A percentile compares a stretch with the other conserved stretches of the same genome.
Conservation (phyloP, 1,140 invertebrate species). For the Nephotettix cincticeps region DNA sequence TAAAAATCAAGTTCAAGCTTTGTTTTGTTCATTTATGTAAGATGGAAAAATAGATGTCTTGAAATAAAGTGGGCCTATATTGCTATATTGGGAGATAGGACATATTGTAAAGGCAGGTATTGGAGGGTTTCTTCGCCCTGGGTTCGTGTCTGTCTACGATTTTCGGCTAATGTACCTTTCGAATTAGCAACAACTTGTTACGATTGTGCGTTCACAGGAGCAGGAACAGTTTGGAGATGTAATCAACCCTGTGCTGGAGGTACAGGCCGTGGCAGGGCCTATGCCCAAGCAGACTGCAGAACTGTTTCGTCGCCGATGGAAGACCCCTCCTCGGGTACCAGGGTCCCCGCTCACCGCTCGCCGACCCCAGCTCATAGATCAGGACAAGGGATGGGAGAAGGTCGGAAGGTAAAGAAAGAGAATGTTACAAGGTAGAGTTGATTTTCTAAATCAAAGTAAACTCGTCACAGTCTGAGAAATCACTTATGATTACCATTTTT, state of each 20-base stretch:
- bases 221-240: slow-evolving; percentile 48
- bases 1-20: no score
- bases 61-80: no score
- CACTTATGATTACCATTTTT: no score
- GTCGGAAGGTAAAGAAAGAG: slow-evolving; percentile 78
- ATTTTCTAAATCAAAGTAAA: no score
- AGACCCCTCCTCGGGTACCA: slow-evolving; percentile 65
- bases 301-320: slow-evolving; percentile 74
- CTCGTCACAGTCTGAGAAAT: no score
- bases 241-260: slow-evolving; percentile 65
- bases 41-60: no score
- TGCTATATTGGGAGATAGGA: no score
- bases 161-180: background rate
- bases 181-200: background rate
- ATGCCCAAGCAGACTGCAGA: slow-evolving; percentile 74
- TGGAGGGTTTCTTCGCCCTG: no score
- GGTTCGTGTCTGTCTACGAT: no score
- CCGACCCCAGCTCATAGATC: slow-evolving; percentile 52
- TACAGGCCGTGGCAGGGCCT: slow-evolving; percentile 81
- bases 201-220: background rate
- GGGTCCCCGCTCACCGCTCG: background rate
- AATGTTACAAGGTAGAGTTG: no score
- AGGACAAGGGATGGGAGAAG: slow-evolving; percentile 80
- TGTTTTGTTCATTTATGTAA: no score
- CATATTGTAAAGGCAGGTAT: no score